Conservation (phyloP, 2,888 invertebrate species). For the Phengaris arion region DNA sequence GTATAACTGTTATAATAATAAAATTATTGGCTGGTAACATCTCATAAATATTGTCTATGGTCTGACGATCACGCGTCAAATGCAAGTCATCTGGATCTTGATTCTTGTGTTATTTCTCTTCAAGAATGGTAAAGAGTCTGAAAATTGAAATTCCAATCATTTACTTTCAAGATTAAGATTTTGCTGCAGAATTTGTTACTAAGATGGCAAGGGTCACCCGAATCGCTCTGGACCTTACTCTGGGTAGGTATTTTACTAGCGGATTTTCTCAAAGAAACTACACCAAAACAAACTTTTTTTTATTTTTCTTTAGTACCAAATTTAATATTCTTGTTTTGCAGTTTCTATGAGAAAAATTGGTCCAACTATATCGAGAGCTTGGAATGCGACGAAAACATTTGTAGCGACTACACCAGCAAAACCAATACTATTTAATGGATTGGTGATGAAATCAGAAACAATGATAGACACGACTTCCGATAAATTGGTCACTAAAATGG, state of each 20-base stretch:
- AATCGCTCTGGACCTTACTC: constrained; percentile 57
- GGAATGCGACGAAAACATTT: constrained; percentile 51
- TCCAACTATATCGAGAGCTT: constrained; percentile 54
- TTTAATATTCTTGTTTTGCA: constrained; percentile 58
- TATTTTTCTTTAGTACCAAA: constrained; percentile 35
- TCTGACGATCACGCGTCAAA: not conserved
- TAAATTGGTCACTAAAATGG: constrained; percentile 46
- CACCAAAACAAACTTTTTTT: constrained; percentile 52
- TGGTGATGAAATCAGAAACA: constrained; percentile 52
- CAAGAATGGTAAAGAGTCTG: not conserved
- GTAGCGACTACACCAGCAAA: constrained; percentile 49
- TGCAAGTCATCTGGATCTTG: not conserved
- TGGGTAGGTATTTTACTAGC: constrained; percentile 48
- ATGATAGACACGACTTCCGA: constrained; percentile 42
- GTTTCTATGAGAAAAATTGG: constrained; percentile 61
- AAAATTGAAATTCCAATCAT: constrained; percentile 2
- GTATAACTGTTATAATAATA: not conserved
- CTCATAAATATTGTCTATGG: not conserved
- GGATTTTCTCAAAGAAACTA: constrained; percentile 49
- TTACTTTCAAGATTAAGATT: not conserved
- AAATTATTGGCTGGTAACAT: not conserved
- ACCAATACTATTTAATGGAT: constrained; percentile 51
- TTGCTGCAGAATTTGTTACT: not conserved
- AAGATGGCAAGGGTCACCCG: constrained; percentile 57
- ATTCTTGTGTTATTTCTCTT: not conserved